Evolutionary conservation across 30 jellyfish, hydroid and myxozoan genomes (phyloP).

Genomic region (Aurelia sp.): DNA sequence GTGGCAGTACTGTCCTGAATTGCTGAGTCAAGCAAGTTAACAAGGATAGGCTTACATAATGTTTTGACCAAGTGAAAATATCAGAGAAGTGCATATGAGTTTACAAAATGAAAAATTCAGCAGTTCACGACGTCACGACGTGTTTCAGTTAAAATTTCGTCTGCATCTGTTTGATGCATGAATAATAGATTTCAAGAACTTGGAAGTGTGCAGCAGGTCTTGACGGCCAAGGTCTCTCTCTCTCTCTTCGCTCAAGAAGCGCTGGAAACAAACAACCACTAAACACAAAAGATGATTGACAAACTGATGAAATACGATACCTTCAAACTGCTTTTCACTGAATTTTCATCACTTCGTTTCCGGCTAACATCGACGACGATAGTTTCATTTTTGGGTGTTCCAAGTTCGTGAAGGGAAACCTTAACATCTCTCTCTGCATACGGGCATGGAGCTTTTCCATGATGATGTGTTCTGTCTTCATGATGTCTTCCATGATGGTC

Average conservation of each 20-base stretch:
- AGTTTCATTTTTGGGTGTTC: slow-evolving; percentile 62
- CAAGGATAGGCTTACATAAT: too few relatives aligned
- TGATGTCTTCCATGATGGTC: slow-evolving; percentile 43
- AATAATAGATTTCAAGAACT: background rate
- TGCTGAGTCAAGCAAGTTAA: too few relatives aligned
- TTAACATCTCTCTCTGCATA: slow-evolving; percentile 2
- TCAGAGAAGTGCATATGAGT: too few relatives aligned
- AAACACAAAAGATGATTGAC: background rate
- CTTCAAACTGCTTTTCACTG: slow-evolving; percentile 34
- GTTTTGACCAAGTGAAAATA: too few relatives aligned
- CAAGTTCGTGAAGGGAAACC: slow-evolving; percentile 28
- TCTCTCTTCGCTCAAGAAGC: too few relatives aligned
- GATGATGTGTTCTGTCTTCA: slow-evolving; percentile 5
- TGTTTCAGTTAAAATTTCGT: too few relatives aligned
- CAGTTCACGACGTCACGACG: too few relatives aligned
- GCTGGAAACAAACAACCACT: background rate
- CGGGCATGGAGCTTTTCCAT: slow-evolving; percentile 1
- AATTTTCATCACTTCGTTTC: background rate
- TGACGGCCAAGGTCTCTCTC: too few relatives aligned
- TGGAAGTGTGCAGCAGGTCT: background rate
- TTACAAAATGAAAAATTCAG: too few relatives aligned
- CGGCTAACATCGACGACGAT: slow-evolving; percentile 51
- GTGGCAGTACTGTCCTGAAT: too few relatives aligned
- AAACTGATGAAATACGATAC: slow-evolving; percentile 3
- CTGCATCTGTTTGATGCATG: too few relatives aligned